Percentiles rank a stretch among this genome's conserved stretches.
These are phyloP conservation scores for Drosophila tanythrix DNA, from an alignment of 2,888 invertebrate genomes.

Conservation along the genomic window DNA sequence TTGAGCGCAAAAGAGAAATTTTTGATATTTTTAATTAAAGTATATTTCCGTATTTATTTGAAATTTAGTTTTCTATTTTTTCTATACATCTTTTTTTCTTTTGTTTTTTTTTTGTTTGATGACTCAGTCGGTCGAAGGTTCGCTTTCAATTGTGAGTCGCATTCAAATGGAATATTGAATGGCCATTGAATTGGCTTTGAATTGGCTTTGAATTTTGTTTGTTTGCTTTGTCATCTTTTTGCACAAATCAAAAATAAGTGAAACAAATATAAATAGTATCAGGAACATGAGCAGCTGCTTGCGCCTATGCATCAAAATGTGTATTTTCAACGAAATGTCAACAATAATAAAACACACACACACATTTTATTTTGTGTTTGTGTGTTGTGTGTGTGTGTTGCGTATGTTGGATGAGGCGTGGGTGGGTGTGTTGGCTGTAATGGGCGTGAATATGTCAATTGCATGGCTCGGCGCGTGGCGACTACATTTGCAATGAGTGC, in stretches of 20 bases:
- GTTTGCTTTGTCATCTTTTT: slow-evolving; percentile 76
- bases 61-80: slow-evolving; percentile 10
- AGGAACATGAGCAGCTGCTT: slow-evolving; percentile 46
- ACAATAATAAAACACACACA: slow-evolving; percentile 53
- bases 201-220: slow-evolving; percentile 63
- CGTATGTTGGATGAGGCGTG: slow-evolving; percentile 19
- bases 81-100: background rate
- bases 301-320: slow-evolving; percentile 63
- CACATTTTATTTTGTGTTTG: background rate
- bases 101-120: background rate
- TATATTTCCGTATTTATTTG: slow-evolving; percentile 1
- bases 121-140: slow-evolving; percentile 61
- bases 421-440: slow-evolving; percentile 35
- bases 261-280: slow-evolving; percentile 17
- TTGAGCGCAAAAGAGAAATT: slow-evolving; percentile 35
- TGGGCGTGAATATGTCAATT: slow-evolving; percentile 35
- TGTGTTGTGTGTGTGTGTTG: background rate
- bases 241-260: slow-evolving; percentile 46
- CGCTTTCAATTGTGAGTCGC: slow-evolving; percentile 54
- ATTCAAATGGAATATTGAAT: slow-evolving; percentile 51
- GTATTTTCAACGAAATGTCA: slow-evolving; percentile 52
- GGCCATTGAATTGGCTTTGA: slow-evolving; percentile 51
- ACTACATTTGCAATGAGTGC: slow-evolving; percentile 51
- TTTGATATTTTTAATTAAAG: background rate
- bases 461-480: slow-evolving; percentile 52